A percentile compares a stretch with the other conserved stretches of the same genome.
Evolutionary conservation across 1,140 invertebrate genomes (phyloP).

Genomic region (Drosophila ficusphila): DNA sequence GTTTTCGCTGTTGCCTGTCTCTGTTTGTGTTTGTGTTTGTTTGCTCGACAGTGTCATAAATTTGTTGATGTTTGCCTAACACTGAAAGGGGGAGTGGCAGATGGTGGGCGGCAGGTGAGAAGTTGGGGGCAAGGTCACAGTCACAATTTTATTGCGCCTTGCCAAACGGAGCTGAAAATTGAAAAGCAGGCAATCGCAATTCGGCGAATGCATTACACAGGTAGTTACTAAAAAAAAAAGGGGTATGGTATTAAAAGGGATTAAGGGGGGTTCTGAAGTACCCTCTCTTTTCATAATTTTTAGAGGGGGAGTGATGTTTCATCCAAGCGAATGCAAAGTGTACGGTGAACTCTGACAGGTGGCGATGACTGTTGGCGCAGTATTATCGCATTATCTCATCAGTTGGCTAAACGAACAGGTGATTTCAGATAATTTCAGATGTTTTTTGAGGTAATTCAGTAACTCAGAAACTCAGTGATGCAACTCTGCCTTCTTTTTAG

Average conservation of each 20-base stretch:
- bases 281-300: no score
- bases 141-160: slow-evolving; percentile 16
- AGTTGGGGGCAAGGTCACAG: slow-evolving; percentile 21
- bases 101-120: slow-evolving; percentile 4
- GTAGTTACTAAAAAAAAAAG: no score
- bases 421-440: slow-evolving; percentile 22
- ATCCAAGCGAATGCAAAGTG: neutral
- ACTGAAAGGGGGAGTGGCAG: slow-evolving; percentile 2
- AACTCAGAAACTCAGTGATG: neutral
- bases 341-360: slow-evolving; percentile 10
- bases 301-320: slow-evolving; percentile 19
- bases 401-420: slow-evolving; percentile 20
- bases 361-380: neutral
- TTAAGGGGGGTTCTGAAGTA: neutral
- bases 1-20: neutral
- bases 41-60: slow-evolving; percentile 52
- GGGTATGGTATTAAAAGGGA: neutral
- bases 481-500: neutral
- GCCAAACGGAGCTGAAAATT: slow-evolving; percentile 30
- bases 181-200: slow-evolving; percentile 25
- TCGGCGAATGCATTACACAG: slow-evolving; percentile 6
- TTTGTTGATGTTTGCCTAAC: slow-evolving; percentile 57
- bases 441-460: no score
- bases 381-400: slow-evolving; percentile 24
- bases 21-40: slow-evolving; percentile 16